Evolutionary conservation across 2,797 vertebrate species (phyloP).

Genomic region (Buceros bicornis): DNA sequence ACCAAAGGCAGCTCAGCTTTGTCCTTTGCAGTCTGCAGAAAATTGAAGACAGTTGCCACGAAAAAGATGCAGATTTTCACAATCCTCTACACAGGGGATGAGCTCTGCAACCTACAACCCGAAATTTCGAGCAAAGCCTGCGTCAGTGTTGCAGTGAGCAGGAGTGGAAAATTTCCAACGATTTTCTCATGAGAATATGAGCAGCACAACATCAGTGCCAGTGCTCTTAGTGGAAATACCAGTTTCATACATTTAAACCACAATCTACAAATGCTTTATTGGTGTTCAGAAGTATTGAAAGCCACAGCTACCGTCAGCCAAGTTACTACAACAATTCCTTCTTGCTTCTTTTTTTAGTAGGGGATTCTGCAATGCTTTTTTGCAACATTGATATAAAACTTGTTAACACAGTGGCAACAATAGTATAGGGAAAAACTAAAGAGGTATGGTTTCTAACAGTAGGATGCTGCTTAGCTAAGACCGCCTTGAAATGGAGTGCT

Average conservation of each 20-base stretch:
- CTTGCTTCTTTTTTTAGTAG: not conserved
- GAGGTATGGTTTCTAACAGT: not conserved
- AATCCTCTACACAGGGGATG: not conserved
- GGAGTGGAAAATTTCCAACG: not conserved
- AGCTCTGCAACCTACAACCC: not conserved
- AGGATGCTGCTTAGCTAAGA: not conserved
- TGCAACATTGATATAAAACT: not conserved
- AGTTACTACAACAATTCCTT: not conserved
- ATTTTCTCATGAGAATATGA: not conserved
- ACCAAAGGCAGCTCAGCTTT: not conserved
- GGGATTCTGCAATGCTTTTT: not conserved
- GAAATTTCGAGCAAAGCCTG: not conserved
- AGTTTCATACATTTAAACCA: conserved; percentile 3
- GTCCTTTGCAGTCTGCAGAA: not conserved
- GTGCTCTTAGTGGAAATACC: not conserved
- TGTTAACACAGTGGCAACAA: not conserved
- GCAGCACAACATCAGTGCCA: not conserved
- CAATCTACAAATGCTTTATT: not conserved
- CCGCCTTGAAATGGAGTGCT: not conserved
- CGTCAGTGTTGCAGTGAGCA: not conserved
- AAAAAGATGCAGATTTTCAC: conserved; percentile 16
- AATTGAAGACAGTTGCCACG: not conserved
- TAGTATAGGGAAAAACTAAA: not conserved
- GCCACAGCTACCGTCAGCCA: not conserved
- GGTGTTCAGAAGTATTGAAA: not conserved